Evolutionary conservation across 2,888 invertebrate species (phyloP).

Genomic region (Arctia plantaginis): DNA sequence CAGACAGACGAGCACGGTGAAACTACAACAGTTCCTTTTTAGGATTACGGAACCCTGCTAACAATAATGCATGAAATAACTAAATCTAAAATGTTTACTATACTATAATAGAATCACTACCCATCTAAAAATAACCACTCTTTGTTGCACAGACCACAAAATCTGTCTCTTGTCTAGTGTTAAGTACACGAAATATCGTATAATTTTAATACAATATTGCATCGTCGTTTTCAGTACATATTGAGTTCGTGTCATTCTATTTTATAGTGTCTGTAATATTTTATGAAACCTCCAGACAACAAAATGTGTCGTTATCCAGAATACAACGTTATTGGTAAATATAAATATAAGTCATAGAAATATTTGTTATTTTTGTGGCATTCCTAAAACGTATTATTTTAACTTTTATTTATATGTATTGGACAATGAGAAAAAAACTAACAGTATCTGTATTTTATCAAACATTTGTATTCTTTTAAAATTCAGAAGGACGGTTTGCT

Average conservation of each 20-base stretch:
- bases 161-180: background rate
- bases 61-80: too few relatives aligned
- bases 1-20: too few relatives aligned
- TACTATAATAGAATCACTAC: too few relatives aligned
- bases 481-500: background rate
- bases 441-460: background rate
- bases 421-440: background rate
- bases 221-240: conserved; percentile 21
- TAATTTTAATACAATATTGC: conserved; percentile 40
- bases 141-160: background rate
- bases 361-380: background rate
- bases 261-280: conserved; percentile 36
- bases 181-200: conserved; percentile 29
- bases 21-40: too few relatives aligned
- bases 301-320: conserved; percentile 27
- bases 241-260: conserved; percentile 24
- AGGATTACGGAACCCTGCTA: too few relatives aligned
- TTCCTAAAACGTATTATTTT: background rate
- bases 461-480: background rate
- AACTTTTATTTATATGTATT: too few relatives aligned
- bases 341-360: background rate
- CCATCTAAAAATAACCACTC: too few relatives aligned
- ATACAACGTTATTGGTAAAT: background rate
- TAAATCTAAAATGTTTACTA: too few relatives aligned
- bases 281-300: conserved; percentile 32